phyloP scores from a whole-genome alignment of 1,140 invertebrate genomes.

The Ectropis grisescens region DNA sequence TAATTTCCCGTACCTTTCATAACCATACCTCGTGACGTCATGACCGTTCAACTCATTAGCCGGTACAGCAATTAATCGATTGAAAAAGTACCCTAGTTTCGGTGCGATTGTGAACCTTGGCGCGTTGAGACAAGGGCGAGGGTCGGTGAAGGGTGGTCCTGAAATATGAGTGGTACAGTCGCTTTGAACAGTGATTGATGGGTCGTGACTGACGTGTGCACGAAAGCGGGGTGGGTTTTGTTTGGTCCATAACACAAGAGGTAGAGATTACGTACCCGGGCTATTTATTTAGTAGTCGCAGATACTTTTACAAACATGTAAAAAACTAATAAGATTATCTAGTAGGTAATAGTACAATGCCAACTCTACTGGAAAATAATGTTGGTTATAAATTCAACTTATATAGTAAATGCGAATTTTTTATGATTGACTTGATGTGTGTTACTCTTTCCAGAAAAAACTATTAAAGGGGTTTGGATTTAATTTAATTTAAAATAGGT shows the following conservation, averaged over 20 bases:
- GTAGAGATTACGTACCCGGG: conserved; percentile 4
- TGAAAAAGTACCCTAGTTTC: conserved; percentile 26
- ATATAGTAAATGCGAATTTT: too few relatives aligned
- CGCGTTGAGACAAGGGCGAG: conserved; percentile 11
- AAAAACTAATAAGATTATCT: too few relatives aligned
- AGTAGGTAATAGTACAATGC: too few relatives aligned
- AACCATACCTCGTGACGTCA: not conserved
- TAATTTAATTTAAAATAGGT: too few relatives aligned
- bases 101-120: conserved; percentile 25
- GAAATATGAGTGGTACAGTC: conserved; percentile 60
- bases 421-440: too few relatives aligned
- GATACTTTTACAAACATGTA: too few relatives aligned
- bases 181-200: conserved; percentile 62
- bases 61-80: conserved; percentile 44
- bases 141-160: conserved; percentile 15
- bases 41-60: conserved; percentile 8
- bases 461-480: too few relatives aligned
- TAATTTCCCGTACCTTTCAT: too few relatives aligned
- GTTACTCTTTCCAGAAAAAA: too few relatives aligned
- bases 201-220: conserved; percentile 61
- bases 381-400: too few relatives aligned
- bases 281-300: not conserved
- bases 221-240: conserved; percentile 38
- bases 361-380: too few relatives aligned
- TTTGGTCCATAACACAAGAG: conserved; percentile 15